These are phyloP conservation scores for Phortica okadai DNA, from an alignment of 2,888 invertebrate species.

Conservation along the genomic window DNA sequence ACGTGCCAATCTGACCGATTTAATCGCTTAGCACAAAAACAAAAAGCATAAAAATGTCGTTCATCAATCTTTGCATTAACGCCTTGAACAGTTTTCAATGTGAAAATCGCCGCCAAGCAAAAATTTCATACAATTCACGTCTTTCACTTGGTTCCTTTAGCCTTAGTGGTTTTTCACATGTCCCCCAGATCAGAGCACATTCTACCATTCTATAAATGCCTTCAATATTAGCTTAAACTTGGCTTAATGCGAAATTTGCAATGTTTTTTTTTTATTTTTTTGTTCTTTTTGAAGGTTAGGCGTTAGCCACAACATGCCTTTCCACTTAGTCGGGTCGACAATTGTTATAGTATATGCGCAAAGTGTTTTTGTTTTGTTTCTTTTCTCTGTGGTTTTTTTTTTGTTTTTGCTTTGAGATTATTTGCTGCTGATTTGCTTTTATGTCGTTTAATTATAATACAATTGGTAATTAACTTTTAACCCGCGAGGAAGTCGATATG, in stretches of 20 bases:
- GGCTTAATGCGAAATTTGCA: neutral
- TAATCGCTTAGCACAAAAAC: neutral
- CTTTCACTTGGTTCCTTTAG: neutral
- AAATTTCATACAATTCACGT: neutral
- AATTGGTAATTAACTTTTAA: slow-evolving; percentile 66
- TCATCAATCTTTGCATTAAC: slow-evolving; percentile 33
- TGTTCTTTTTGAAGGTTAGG: slow-evolving; percentile 26
- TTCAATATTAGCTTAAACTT: neutral
- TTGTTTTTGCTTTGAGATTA: slow-evolving; percentile 13
- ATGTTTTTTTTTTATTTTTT: neutral
- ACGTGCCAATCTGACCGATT: slow-evolving; percentile 2
- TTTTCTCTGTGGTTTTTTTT: neutral
- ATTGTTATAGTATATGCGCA: neutral
- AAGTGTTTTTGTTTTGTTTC: no score
- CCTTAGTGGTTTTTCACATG: neutral
- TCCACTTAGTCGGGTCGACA: neutral
- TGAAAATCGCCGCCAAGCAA: slow-evolving; percentile 48
- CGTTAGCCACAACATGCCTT: neutral
- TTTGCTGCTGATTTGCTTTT: slow-evolving; percentile 40
- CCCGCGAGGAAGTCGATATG: slow-evolving; percentile 53
- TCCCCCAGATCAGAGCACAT: neutral
- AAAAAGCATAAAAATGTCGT: slow-evolving; percentile 1
- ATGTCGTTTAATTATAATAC: slow-evolving; percentile 55
- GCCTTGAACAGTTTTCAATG: slow-evolving; percentile 64
- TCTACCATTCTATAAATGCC: neutral